Evolutionary conservation across 2,888 invertebrate species (phyloP).

Genomic region (Vanessa cardui): DNA sequence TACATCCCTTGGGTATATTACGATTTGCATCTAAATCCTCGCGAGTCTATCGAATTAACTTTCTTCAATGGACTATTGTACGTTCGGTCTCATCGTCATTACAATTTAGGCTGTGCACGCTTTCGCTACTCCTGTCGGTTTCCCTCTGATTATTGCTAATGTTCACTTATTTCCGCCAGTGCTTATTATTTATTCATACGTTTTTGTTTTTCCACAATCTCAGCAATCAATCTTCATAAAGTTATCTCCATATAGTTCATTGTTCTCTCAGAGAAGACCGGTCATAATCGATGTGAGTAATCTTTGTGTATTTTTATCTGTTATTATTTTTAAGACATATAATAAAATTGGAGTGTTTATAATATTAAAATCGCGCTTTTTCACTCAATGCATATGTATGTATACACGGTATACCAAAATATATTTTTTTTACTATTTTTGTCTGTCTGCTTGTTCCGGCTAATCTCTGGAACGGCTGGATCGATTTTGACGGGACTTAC

Average conservation of each 20-base stretch:
- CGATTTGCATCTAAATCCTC: conserved; percentile 26
- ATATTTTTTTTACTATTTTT: too few relatives aligned
- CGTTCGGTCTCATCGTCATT: conserved; percentile 17
- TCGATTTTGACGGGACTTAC: too few relatives aligned
- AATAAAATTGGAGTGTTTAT: too few relatives aligned
- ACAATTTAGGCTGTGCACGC: conserved; percentile 29
- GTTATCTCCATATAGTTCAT: conserved; percentile 18
- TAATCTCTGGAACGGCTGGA: too few relatives aligned
- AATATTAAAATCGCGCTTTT: too few relatives aligned
- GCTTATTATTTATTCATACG: conserved; percentile 56
- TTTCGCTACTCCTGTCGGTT: conserved; percentile 31
- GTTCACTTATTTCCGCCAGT: conserved; percentile 72
- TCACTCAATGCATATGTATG: too few relatives aligned
- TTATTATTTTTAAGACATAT: too few relatives aligned
- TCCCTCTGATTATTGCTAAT: conserved; percentile 30
- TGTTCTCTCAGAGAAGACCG: conserved; percentile 15
- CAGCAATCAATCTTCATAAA: conserved; percentile 23
- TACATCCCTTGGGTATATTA: conserved; percentile 15
- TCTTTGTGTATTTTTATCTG: too few relatives aligned
- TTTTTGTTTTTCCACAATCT: conserved; percentile 50
- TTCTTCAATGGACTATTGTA: conserved; percentile 27
- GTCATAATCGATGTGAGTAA: background rate
- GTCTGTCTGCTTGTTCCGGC: too few relatives aligned
- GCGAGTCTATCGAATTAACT: conserved; percentile 16
- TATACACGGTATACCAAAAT: too few relatives aligned